A percentile compares a stretch with the other conserved stretches of the same genome.
These are phyloP conservation scores for Butorides virescens DNA, from an alignment of 2,113 vertebrate genomes.

Conservation along the genomic window DNA sequence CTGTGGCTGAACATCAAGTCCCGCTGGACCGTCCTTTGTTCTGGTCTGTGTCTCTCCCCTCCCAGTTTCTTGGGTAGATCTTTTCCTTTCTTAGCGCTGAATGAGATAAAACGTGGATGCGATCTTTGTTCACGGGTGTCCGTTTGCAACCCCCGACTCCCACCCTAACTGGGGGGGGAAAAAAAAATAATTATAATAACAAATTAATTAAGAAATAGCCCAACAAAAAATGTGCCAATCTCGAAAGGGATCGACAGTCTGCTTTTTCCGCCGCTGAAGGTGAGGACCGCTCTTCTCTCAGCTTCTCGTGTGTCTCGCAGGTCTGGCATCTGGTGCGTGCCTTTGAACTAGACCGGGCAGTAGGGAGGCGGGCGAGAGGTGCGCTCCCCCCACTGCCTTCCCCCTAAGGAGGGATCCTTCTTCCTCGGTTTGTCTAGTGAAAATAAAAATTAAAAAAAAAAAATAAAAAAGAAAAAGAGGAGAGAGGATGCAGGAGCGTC, in stretches of 20 bases:
- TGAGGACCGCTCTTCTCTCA: neutral
- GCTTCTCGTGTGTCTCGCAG: neutral
- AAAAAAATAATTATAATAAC: neutral
- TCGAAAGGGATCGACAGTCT: neutral
- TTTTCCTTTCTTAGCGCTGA: neutral
- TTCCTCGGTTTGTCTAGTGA: neutral
- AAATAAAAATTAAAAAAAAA: neutral
- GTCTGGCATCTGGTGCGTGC: neutral
- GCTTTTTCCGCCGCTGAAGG: neutral
- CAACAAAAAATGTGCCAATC: neutral
- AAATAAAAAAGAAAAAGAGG: neutral
- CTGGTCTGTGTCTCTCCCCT: conserved; percentile 14
- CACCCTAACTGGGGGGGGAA: neutral
- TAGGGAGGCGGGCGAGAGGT: neutral
- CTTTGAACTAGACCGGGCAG: neutral
- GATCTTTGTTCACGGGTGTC: neutral
- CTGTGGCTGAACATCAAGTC: conserved; percentile 53
- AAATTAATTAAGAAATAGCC: neutral
- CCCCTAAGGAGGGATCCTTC: conserved; percentile 15
- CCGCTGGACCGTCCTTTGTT: conserved; percentile 41
- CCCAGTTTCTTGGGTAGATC: neutral
- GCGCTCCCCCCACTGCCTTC: neutral
- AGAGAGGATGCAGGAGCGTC: conserved; percentile 10
- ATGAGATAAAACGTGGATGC: neutral
- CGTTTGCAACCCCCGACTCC: neutral